Base-by-base conservation (phyloP, 2,888 invertebrate genomes). In the Balanococcus diminutus region DNA sequence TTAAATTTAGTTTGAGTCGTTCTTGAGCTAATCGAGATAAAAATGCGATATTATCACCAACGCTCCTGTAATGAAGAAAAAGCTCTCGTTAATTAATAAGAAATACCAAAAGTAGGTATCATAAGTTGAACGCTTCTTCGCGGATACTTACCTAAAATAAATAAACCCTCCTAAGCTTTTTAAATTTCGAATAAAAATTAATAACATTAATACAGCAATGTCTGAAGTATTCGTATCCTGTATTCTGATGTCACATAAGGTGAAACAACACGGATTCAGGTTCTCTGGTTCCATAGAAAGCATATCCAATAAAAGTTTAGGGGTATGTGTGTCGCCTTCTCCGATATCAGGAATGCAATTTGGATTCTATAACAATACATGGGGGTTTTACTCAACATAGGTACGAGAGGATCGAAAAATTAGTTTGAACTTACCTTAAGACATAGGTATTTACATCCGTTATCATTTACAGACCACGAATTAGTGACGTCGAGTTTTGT, bases 191-290 rank as follows among this genome's bases (percentile, higher is more conserved):
- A 88, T 87, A 86, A 89, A 89, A 42, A 88, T 87, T 6, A 89
- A 87, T 25, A 89, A 87, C 86, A 89, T 87, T 8, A 88, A 67
- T 14, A 89, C 89, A 72, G 89, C 88, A 56, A 88, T 86, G 51
- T 88, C 88, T 8, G 89, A 88, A 4, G 89, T 89, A 87, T 89
- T 89, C 16, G 89, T 89, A 82, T 89, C 89, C 81, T 89, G 89
- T 81, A 89, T 89, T 25, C 88, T 88, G 6, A 89, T 88, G 84
- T 89, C 89, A 25, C 88, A 87, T 31, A 89, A 83, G 14, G 88
- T 89, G n/a, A 87, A 87, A 87, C 89, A 89, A 84, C 88, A 88
- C 4, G 82, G 81, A 86, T 88, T 89, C n/a, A 88, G 82, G 25
- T 28, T 25, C 31, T 85, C 75, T 5, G 32, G 72, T 42, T 85